Percentiles rank a stretch among this genome's conserved stretches.
Conservation (phyloP, 2,113 vertebrate species). For the Stictonetta naevosa region DNA sequence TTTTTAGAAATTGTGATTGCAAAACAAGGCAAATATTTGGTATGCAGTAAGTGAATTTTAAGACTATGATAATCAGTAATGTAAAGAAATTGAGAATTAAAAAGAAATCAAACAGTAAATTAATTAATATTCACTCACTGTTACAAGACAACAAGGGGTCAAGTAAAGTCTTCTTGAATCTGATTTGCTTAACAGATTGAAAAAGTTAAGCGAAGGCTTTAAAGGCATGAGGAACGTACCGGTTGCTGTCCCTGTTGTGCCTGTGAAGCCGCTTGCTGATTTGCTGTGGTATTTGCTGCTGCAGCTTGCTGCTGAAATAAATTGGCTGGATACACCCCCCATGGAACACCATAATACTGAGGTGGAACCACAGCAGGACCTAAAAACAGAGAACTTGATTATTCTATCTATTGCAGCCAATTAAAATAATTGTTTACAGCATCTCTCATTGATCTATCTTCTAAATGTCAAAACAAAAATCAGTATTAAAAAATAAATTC, state of each 20-base stretch:
- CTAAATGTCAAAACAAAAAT: neutral
- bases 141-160: neutral
- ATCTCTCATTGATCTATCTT: neutral
- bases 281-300: constrained; percentile 85
- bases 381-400: constrained; percentile 56
- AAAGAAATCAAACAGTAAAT: neutral
- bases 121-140: neutral
- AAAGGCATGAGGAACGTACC: constrained; percentile 71
- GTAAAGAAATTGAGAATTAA: neutral
- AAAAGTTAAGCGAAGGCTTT: neutral
- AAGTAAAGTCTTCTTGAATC: neutral
- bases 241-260: constrained; percentile 90
- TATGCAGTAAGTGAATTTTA: neutral
- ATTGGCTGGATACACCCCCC: constrained; percentile 98
- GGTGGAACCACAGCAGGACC: constrained; percentile 96
- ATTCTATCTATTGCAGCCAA: neutral
- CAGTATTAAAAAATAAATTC: neutral
- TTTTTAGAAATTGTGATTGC: neutral
- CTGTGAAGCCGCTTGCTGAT: constrained; percentile 93
- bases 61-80: neutral
- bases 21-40: neutral
- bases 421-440: neutral
- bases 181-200: neutral
- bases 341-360: constrained; percentile 97
- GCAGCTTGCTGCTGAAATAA: constrained; percentile 96